A percentile compares a stretch with the other conserved stretches of the same genome.
phyloP scores from a whole-genome alignment of 1,140 invertebrate genomes.

The Drosophila melanica region DNA sequence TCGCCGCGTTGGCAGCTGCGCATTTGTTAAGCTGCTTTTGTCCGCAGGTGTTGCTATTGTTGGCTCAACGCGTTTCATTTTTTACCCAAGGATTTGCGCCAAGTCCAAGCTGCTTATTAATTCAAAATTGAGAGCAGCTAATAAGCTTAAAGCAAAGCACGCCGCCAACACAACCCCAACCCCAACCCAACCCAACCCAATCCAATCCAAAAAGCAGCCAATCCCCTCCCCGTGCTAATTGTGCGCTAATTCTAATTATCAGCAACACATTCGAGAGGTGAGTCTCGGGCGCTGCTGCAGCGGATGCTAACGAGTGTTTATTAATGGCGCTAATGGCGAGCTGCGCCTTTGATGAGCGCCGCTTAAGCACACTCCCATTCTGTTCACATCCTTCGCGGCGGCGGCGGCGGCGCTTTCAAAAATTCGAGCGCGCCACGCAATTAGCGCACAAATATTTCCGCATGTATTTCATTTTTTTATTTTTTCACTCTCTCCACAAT shows the following conservation, averaged over 20 bases:
- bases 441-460: conserved; percentile 81
- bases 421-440: conserved; percentile 61
- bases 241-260: conserved; percentile 79
- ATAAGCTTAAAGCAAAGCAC: conserved; percentile 64
- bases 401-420: conserved; percentile 19
- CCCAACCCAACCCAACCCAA: background rate
- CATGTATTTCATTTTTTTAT: conserved; percentile 46
- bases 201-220: too few species aligned
- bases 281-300: conserved; percentile 15
- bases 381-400: conserved; percentile 30
- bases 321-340: conserved; percentile 76
- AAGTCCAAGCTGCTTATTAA: conserved; percentile 78
- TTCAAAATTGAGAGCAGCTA: conserved; percentile 64
- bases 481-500: conserved; percentile 4
- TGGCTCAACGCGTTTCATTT: conserved; percentile 60
- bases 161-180: background rate
- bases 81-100: conserved; percentile 60
- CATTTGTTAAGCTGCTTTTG: conserved; percentile 78
- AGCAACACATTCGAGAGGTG: conserved; percentile 67
- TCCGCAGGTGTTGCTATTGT: conserved; percentile 79
- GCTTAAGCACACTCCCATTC: conserved; percentile 59
- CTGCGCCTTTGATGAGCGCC: conserved; percentile 69
- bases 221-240: conserved; percentile 54
- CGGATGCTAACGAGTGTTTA: conserved; percentile 74
- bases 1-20: conserved; percentile 28